phyloP scores from a whole-genome alignment of 2,113 vertebrate genomes.

The Perccottus glenii region DNA sequence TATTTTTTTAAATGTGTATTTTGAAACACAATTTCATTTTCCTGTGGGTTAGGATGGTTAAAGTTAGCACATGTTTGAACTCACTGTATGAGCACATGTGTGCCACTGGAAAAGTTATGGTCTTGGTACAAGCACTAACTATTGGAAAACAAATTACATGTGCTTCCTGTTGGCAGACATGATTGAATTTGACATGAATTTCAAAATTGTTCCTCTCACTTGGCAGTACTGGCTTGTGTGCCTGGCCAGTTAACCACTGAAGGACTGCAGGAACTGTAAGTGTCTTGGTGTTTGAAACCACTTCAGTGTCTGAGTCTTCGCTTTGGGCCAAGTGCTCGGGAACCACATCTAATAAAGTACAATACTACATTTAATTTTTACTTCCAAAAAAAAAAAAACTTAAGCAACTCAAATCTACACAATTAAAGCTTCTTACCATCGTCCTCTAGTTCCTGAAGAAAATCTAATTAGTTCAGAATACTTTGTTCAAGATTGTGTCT shows the following conservation, averaged over 20 bases:
- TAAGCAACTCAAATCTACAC: too few relatives aligned
- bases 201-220: neutral
- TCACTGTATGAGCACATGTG: neutral
- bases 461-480: neutral
- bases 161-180: neutral
- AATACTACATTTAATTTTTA: neutral
- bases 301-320: neutral
- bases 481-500: neutral
- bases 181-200: neutral
- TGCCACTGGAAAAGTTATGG: neutral
- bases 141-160: neutral
- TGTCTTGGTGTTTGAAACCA: neutral
- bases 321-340: neutral
- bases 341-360: neutral
- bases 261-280: neutral
- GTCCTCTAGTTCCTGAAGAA: neutral
- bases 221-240: neutral
- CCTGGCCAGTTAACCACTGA: neutral
- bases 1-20: too few relatives aligned
- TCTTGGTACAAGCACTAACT: neutral
- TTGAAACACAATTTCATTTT: too few relatives aligned
- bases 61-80: neutral
- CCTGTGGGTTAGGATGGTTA: too few relatives aligned
- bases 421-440: neutral
- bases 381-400: too few relatives aligned